phyloP scores from a whole-genome alignment of 2,797 vertebrate genomes.

The Epinephelus malabaricus region DNA sequence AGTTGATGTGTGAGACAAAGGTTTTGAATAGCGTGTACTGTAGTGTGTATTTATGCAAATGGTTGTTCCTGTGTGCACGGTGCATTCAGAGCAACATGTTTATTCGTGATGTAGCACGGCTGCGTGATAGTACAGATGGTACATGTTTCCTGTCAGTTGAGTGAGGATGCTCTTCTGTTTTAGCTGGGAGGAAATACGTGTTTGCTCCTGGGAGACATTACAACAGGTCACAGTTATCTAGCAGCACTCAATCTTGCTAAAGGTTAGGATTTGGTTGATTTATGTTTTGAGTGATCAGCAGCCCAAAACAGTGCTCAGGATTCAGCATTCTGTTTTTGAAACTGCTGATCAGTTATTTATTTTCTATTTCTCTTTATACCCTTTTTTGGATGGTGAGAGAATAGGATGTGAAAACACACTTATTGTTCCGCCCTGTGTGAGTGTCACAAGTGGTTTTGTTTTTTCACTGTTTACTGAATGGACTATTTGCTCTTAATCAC shows the following conservation, averaged over 20 bases:
- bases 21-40: slow-evolving; percentile 1
- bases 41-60: slow-evolving; percentile 16
- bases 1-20: neutral
- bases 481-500: slow-evolving; percentile 24
- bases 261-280: slow-evolving; percentile 51
- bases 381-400: neutral
- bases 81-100: slow-evolving; percentile 31
- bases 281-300: slow-evolving; percentile 39
- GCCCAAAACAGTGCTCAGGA: neutral
- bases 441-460: neutral
- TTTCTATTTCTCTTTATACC: neutral
- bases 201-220: slow-evolving; percentile 73
- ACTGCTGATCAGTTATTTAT: neutral
- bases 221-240: slow-evolving; percentile 32
- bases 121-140: slow-evolving; percentile 74
- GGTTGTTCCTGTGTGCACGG: neutral
- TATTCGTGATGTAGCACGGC: slow-evolving; percentile 15
- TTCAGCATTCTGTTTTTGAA: slow-evolving; percentile 14
- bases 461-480: slow-evolving; percentile 39
- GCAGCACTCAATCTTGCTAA: slow-evolving; percentile 37
- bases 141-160: slow-evolving; percentile 74
- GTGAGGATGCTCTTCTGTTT: slow-evolving; percentile 60
- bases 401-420: neutral
- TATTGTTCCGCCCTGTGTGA: neutral
- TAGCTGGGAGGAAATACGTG: slow-evolving; percentile 54